Conservation (phyloP, 1,140 invertebrate species). For the Macrocentrus cingulum region DNA sequence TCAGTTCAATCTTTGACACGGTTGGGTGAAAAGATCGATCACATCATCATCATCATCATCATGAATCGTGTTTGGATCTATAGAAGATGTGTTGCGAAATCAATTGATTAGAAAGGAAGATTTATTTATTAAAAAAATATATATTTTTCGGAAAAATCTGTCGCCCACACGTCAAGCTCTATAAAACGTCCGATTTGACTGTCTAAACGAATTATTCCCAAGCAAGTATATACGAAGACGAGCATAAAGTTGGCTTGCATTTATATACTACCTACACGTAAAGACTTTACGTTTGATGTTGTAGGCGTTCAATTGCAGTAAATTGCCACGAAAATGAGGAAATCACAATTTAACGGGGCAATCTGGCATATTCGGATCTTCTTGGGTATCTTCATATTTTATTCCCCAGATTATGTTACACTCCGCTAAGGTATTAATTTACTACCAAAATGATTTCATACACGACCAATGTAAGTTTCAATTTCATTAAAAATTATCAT, state of each 20-base stretch:
- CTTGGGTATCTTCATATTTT: constrained; percentile 6
- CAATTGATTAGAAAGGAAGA: too few relatives aligned
- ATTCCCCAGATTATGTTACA: too few relatives aligned
- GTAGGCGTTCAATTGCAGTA: constrained; percentile 31
- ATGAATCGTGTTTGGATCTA: too few relatives aligned
- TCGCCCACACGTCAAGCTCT: constrained; percentile 12
- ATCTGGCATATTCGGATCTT: constrained; percentile 10
- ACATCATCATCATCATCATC: too few relatives aligned
- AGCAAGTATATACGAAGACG: constrained; percentile 11
- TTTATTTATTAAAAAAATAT: too few relatives aligned
- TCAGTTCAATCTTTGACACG: not conserved
- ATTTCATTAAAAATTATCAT: too few relatives aligned
- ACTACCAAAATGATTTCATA: too few relatives aligned
- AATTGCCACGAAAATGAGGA: constrained; percentile 34
- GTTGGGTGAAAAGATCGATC: not conserved
- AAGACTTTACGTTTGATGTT: constrained; percentile 25
- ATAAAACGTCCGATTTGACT: constrained; percentile 24
- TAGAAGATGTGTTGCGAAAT: too few relatives aligned
- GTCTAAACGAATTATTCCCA: not conserved
- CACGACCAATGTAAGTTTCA: too few relatives aligned
- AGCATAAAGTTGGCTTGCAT: constrained; percentile 17
- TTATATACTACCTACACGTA: constrained; percentile 29
- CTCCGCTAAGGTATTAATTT: too few relatives aligned
- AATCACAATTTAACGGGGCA: constrained; percentile 15
- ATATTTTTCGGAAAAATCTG: not conserved